Evolutionary conservation across 2,797 vertebrate species (phyloP).

Genomic region (Sebastes melanostomus): DNA sequence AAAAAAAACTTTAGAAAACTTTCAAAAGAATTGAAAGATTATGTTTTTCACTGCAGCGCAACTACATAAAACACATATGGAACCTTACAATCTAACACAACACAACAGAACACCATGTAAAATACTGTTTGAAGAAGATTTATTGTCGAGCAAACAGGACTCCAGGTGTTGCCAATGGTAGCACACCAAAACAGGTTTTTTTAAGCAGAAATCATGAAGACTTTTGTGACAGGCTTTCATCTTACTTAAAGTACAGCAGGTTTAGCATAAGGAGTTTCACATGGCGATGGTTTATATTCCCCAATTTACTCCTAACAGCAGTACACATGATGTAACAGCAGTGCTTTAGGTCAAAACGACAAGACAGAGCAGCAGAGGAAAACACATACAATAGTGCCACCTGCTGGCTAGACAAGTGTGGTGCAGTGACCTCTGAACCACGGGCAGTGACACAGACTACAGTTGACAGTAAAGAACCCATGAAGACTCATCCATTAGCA

Average conservation of each 20-base stretch:
- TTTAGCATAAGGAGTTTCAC: background rate
- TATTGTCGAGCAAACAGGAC: constrained; percentile 49
- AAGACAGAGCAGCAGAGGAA: background rate
- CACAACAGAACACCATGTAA: background rate
- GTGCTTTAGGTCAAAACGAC: constrained; percentile 6
- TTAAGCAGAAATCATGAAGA: background rate
- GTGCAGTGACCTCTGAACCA: background rate
- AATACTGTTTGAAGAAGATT: constrained; percentile 29
- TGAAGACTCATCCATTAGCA: background rate
- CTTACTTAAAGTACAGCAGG: background rate
- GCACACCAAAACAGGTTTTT: background rate
- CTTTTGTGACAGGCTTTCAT: background rate
- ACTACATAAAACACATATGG: background rate
- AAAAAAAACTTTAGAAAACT: too few relatives aligned
- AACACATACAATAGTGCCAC: constrained; percentile 23
- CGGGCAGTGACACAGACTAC: constrained; percentile 9
- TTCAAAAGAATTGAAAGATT: background rate
- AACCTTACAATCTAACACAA: background rate
- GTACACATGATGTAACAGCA: background rate
- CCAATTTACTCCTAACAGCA: background rate
- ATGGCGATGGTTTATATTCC: background rate
- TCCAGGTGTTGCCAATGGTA: constrained; percentile 18
- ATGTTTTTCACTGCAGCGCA: background rate
- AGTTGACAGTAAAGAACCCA: constrained; percentile 4
- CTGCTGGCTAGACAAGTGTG: constrained; percentile 36